Percentiles rank a stretch among this genome's conserved stretches.
These are phyloP conservation scores for Hapalemur alaotrensis DNA, from an alignment of 2,797 vertebrate species.

Conservation along the genomic window DNA sequence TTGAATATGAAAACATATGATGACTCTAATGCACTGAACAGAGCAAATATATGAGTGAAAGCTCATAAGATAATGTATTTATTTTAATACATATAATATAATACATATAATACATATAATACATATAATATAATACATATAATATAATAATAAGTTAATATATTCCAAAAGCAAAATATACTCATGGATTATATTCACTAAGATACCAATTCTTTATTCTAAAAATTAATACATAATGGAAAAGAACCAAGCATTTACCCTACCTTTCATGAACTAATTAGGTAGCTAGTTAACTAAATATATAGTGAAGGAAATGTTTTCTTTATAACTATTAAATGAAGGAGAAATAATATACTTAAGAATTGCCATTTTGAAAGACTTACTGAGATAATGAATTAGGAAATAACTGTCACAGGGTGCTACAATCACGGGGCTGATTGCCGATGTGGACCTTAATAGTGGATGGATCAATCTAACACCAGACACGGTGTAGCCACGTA, in stretches of 20 bases:
- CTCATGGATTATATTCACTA: neutral
- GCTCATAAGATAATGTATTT: neutral
- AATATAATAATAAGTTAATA: too few species aligned
- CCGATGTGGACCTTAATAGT: neutral
- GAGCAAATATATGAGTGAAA: neutral
- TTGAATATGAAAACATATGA: neutral
- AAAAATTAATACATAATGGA: neutral
- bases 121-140: too few species aligned
- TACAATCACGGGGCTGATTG: neutral
- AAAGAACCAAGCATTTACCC: neutral
- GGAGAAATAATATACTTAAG: neutral
- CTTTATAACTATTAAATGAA: neutral
- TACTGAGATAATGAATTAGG: neutral
- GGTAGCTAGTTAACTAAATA: neutral
- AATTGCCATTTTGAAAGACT: neutral
- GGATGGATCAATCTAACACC: neutral
- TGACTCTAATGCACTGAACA: neutral
- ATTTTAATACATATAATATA: too few species aligned
- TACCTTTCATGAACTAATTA: neutral
- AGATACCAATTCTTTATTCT: neutral
- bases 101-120: too few species aligned
- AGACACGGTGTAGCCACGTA: too few species aligned
- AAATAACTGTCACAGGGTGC: neutral
- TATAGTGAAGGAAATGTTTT: neutral
- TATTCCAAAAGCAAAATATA: neutral